Evolutionary conservation across 1,140 invertebrate species (phyloP).

Genomic region (Glossosoma conforme): DNA sequence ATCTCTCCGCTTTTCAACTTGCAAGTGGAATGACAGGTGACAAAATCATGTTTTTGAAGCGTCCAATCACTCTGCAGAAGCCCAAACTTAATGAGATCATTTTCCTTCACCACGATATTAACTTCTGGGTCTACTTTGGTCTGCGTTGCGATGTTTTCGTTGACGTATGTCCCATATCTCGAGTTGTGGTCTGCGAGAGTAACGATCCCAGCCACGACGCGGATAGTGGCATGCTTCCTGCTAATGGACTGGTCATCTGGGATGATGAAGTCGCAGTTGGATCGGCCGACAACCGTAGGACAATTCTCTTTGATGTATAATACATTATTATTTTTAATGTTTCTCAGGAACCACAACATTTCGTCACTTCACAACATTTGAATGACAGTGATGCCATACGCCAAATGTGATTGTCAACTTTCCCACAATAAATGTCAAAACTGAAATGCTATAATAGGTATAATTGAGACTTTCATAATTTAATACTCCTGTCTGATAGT

Average conservation of each 20-base stretch:
- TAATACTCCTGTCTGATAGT: too few species aligned
- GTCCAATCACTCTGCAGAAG: slow-evolving; percentile 48
- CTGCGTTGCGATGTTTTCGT: slow-evolving; percentile 37
- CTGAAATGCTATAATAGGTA: too few species aligned
- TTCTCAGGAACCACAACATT: slow-evolving; percentile 18
- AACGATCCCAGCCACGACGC: slow-evolving; percentile 34
- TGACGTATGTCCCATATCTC: slow-evolving; percentile 52
- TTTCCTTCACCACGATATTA: slow-evolving; percentile 37
- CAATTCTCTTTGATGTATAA: slow-evolving; percentile 6
- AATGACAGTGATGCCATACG: too few species aligned
- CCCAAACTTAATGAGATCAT: slow-evolving; percentile 51
- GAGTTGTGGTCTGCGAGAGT: slow-evolving; percentile 47
- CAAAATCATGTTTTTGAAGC: slow-evolving; percentile 37
- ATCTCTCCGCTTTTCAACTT: slow-evolving; percentile 38
- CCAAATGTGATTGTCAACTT: too few species aligned
- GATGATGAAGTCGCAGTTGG: slow-evolving; percentile 40
- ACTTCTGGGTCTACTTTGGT: slow-evolving; percentile 30
- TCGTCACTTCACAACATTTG: too few species aligned
- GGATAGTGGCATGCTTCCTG: slow-evolving; percentile 49
- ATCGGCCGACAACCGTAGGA: slow-evolving; percentile 1
- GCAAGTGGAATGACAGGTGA: slow-evolving; percentile 48
- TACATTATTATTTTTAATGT: slow-evolving; percentile 4
- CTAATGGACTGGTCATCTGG: slow-evolving; percentile 52
- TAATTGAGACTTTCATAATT: too few species aligned
- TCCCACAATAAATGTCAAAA: too few species aligned